A percentile compares a stretch with the other conserved stretches of the same genome.
Conservation (phyloP, 2,888 invertebrate genomes). For the Mesoligia furuncula region DNA sequence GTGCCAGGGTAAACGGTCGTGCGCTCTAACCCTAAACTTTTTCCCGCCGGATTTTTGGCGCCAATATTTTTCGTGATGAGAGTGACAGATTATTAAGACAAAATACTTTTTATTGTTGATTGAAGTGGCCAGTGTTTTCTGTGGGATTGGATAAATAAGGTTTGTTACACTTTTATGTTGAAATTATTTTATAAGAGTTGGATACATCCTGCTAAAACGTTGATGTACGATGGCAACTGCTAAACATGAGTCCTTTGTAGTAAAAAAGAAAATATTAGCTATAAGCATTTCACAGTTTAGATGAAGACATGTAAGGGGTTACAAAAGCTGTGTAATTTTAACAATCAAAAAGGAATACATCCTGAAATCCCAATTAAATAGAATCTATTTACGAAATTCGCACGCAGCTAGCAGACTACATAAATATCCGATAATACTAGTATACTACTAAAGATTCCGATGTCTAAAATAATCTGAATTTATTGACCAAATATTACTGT, state of each 20-base stretch:
- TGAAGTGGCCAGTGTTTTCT: constrained; percentile 38
- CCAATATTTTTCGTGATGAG: constrained; percentile 54
- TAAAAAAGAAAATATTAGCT: neutral
- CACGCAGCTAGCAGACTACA: neutral
- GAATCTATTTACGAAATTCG: constrained; percentile 25
- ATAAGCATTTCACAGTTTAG: neutral
- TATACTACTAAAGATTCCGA: constrained; percentile 24
- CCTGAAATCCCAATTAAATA: neutral
- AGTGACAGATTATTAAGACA: constrained; percentile 36
- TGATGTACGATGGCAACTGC: neutral
- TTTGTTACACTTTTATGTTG: constrained; percentile 33
- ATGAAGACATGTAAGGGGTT: neutral
- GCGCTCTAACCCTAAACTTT: constrained; percentile 70
- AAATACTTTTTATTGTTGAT: constrained; percentile 13
- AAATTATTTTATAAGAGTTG: neutral
- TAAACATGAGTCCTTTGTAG: neutral
- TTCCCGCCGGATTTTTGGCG: constrained; percentile 69
- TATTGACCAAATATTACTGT: constrained; percentile 42
- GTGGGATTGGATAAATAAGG: constrained; percentile 48
- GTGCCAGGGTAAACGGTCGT: constrained; percentile 80
- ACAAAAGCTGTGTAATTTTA: neutral
- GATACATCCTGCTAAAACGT: too few species aligned
- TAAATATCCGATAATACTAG: constrained; percentile 32
- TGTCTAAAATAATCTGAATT: constrained; percentile 31
- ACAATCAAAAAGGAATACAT: neutral